Percentiles rank a stretch among this genome's conserved stretches.
These are phyloP conservation scores for Metaphire vulgaris DNA, from an alignment of 1,140 invertebrate species.

Conservation along the genomic window DNA sequence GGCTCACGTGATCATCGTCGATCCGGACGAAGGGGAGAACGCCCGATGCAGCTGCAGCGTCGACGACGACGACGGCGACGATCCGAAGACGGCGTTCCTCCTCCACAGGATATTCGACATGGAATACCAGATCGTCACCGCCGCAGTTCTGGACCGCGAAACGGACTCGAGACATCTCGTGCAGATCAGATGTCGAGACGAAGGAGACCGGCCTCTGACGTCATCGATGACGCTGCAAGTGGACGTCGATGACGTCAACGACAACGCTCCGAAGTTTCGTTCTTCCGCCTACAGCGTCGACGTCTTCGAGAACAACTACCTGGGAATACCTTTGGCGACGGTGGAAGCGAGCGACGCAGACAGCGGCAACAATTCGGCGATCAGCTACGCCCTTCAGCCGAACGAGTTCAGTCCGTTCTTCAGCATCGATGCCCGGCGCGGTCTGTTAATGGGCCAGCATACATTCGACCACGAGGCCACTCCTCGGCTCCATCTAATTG, in stretches of 20 bases:
- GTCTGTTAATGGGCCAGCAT: constrained; percentile 2
- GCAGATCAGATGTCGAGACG: neutral
- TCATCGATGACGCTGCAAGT: neutral
- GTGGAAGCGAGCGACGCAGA: constrained; percentile 60
- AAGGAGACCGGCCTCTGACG: neutral
- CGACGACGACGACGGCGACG: constrained; percentile 19
- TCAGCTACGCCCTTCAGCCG: constrained; percentile 66
- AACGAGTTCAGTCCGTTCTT: neutral
- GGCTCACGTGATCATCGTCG: constrained; percentile 5
- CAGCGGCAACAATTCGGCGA: constrained; percentile 63
- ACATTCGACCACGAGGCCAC: constrained; percentile 9
- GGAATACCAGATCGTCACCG: constrained; percentile 21
- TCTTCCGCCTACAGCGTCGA: constrained; percentile 67
- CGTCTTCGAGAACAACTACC: constrained; percentile 56
- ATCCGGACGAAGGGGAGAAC: constrained; percentile 15
- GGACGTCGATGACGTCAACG: constrained; percentile 67
- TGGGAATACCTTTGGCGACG: constrained; percentile 45
- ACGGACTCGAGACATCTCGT: neutral
- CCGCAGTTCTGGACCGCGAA: constrained; percentile 79
- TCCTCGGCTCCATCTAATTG: constrained; percentile 8
- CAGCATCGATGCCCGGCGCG: neutral
- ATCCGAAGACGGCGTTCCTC: constrained; percentile 10
- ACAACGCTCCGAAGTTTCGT: constrained; percentile 87
- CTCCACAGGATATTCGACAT: neutral
- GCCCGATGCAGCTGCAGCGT: constrained; percentile 9